Evolutionary conservation across 1,140 invertebrate species (phyloP).

Genomic region (Neelides sp.): DNA sequence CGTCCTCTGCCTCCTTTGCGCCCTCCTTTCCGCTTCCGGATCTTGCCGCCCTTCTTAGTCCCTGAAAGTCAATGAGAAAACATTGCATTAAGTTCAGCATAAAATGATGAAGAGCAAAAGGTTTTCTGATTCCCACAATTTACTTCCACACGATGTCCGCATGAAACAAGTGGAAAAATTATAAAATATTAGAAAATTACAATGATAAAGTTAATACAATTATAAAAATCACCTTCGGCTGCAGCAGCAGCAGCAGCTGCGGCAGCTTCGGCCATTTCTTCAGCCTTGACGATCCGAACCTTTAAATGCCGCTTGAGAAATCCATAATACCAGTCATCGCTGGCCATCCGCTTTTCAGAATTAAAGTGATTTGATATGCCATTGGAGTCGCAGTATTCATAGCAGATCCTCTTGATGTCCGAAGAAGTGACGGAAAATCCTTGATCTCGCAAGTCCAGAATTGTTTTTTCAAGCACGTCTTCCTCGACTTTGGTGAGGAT

Average conservation of each 20-base stretch:
- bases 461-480: conserved; percentile 31
- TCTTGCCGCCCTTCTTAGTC: not conserved
- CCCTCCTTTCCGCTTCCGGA: not conserved
- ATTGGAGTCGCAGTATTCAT: conserved; percentile 30
- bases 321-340: conserved; percentile 32
- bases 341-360: conserved; percentile 28
- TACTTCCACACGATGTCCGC: no score
- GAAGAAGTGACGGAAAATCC: conserved; percentile 27
- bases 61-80: not conserved
- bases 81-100: not conserved
- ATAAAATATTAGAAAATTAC: no score
- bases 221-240: no score
- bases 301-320: conserved; percentile 29
- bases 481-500: conserved; percentile 28
- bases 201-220: no score
- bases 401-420: conserved; percentile 30
- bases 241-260: conserved; percentile 34
- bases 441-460: conserved; percentile 27
- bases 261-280: no score
- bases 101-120: not conserved
- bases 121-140: not conserved
- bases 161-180: no score
- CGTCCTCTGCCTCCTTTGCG: no score
- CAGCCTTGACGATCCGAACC: no score
- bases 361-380: conserved; percentile 30